phyloP scores from a whole-genome alignment of 2,113 vertebrate genomes.

The Lepidothrix coronata region DNA sequence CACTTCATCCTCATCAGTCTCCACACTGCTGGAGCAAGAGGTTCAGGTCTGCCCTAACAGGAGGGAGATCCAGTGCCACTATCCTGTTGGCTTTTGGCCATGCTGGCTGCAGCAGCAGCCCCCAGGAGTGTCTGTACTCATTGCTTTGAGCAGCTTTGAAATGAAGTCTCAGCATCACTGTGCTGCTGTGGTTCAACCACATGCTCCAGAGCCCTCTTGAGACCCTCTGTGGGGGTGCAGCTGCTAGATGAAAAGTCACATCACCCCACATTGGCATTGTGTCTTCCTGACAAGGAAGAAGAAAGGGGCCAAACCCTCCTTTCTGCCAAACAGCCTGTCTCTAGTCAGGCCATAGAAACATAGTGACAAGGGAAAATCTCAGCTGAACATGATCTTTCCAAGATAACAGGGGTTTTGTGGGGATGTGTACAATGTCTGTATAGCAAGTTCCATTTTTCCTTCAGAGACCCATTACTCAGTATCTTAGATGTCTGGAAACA shows the following conservation, averaged over 20 bases:
- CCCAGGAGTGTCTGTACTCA: fast-evolving
- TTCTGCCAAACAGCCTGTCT: background rate
- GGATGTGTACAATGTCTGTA: background rate
- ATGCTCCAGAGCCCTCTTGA: background rate
- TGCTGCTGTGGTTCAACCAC: background rate
- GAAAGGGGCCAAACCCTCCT: background rate
- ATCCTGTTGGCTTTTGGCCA: fast-evolving
- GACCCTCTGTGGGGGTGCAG: background rate
- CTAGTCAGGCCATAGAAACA: background rate
- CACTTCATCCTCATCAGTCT: background rate
- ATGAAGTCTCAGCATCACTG: fast-evolving
- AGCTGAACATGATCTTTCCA: background rate
- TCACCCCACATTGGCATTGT: fast-evolving
- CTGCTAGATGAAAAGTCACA: fast-evolving
- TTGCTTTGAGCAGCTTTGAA: background rate
- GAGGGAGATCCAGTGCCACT: background rate
- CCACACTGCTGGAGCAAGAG: background rate
- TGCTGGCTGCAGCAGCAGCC: background rate
- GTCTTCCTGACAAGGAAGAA: background rate
- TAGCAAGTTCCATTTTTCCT: background rate
- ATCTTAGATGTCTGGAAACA: background rate
- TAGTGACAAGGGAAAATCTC: background rate
- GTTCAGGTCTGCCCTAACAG: background rate
- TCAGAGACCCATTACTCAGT: background rate
- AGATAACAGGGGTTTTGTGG: background rate